These are phyloP conservation scores for Oophaga pumilio DNA, from an alignment of 2,113 vertebrate species.

Conservation along the genomic window DNA sequence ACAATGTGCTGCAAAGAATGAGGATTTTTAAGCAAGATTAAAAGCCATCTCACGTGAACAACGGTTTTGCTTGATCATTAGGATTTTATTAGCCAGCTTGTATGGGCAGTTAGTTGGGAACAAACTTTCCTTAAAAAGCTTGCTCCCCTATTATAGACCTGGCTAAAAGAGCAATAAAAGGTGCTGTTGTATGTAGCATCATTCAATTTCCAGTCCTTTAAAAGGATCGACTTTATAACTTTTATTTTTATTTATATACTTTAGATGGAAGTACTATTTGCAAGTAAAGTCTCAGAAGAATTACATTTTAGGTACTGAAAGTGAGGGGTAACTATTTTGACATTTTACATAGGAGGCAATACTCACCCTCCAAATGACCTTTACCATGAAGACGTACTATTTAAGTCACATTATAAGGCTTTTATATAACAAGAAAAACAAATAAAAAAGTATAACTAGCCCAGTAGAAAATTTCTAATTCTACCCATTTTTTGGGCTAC, in stretches of 20 bases:
- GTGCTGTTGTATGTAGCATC: not conserved
- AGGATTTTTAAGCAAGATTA: too few relatives aligned
- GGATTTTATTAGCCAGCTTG: too few relatives aligned
- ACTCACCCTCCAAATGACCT: not conserved
- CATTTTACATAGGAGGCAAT: not conserved
- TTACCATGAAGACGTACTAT: not conserved
- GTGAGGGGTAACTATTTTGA: not conserved
- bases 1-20: too few relatives aligned
- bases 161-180: too few relatives aligned
- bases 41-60: too few relatives aligned
- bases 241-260: not conserved
- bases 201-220: not conserved
- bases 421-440: not conserved
- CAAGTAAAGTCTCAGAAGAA: not conserved
- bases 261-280: not conserved
- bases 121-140: too few relatives aligned
- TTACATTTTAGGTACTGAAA: not conserved
- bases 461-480: not conserved
- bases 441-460: not conserved
- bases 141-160: too few relatives aligned
- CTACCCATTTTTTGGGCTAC: conserved; percentile 7
- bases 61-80: too few relatives aligned
- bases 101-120: too few relatives aligned
- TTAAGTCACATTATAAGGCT: not conserved
- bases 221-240: not conserved